Evolutionary conservation across 2,113 vertebrate species (phyloP).

Genomic region (Neolamprologus variostigma): DNA sequence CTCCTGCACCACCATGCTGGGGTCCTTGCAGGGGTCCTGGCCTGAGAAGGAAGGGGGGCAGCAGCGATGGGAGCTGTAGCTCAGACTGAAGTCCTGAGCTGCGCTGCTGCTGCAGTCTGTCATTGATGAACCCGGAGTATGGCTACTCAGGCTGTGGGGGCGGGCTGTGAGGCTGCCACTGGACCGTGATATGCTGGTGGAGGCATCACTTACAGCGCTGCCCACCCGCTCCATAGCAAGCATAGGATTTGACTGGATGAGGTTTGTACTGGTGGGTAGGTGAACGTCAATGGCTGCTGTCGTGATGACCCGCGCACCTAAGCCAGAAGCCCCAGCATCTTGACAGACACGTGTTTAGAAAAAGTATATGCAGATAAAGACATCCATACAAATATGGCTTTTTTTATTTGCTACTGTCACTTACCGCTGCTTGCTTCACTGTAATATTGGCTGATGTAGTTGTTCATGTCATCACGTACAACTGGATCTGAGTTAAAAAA

Average conservation of each 20-base stretch:
- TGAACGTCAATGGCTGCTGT: slow-evolving; percentile 85
- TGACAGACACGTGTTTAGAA: neutral
- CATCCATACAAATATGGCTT: neutral
- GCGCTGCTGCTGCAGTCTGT: slow-evolving; percentile 76
- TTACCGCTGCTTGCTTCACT: slow-evolving; percentile 85
- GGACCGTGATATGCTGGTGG: slow-evolving; percentile 69
- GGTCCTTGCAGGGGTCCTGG: slow-evolving; percentile 19
- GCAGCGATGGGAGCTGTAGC: slow-evolving; percentile 39
- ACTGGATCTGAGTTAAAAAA: slow-evolving; percentile 64
- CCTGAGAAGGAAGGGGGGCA: slow-evolving; percentile 39
- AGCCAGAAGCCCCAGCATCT: slow-evolving; percentile 75
- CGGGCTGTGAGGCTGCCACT: slow-evolving; percentile 69
- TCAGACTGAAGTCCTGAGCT: slow-evolving; percentile 55
- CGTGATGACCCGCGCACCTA: slow-evolving; percentile 77
- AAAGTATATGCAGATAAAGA: neutral
- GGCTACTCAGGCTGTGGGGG: slow-evolving; percentile 78
- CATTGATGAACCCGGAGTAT: slow-evolving; percentile 73
- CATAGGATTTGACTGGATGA: slow-evolving; percentile 71
- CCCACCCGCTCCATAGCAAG: slow-evolving; percentile 67
- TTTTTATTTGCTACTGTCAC: slow-evolving; percentile 2
- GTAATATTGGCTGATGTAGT: slow-evolving; percentile 91
- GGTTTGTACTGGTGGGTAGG: slow-evolving; percentile 66
- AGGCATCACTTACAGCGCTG: slow-evolving; percentile 64
- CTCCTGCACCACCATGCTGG: slow-evolving; percentile 73
- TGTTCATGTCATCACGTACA: slow-evolving; percentile 85